Evolutionary conservation across 2,888 invertebrate species (phyloP).

Genomic region (Actias luna): DNA sequence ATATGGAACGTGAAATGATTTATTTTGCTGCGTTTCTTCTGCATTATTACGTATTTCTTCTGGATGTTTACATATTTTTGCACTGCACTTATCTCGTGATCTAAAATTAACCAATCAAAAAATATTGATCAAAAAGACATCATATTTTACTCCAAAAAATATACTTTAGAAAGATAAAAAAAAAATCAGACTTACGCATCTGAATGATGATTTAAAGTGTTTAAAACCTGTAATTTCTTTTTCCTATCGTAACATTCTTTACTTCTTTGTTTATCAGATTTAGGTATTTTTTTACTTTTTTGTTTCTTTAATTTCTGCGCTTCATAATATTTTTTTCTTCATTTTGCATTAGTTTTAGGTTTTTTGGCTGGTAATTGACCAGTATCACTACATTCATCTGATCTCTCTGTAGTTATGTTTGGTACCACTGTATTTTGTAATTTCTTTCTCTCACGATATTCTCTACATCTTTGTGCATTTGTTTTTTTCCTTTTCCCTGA

Average conservation of each 20-base stretch:
- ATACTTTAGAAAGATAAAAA: slow-evolving; percentile 28
- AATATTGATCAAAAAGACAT: slow-evolving; percentile 29
- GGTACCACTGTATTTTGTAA: slow-evolving; percentile 34
- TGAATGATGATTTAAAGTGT: slow-evolving; percentile 27
- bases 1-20: no score
- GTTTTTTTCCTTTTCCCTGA: slow-evolving; percentile 35
- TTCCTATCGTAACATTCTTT: no score
- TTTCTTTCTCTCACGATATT: slow-evolving; percentile 38
- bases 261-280: no score
- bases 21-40: slow-evolving; percentile 11
- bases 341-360: slow-evolving; percentile 36
- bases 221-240: no score
- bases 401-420: slow-evolving; percentile 34
- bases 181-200: slow-evolving; percentile 25
- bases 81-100: slow-evolving; percentile 25
- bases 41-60: slow-evolving; percentile 23
- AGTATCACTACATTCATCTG: slow-evolving; percentile 28
- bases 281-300: no score
- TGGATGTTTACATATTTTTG: slow-evolving; percentile 25
- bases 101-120: slow-evolving; percentile 28
- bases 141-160: slow-evolving; percentile 29
- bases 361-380: slow-evolving; percentile 21
- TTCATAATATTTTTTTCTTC: slow-evolving; percentile 34
- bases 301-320: slow-evolving; percentile 35
- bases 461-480: slow-evolving; percentile 40